These are phyloP conservation scores for Drosophila sproati DNA, from an alignment of 1,140 invertebrate species.

Conservation along the genomic window DNA sequence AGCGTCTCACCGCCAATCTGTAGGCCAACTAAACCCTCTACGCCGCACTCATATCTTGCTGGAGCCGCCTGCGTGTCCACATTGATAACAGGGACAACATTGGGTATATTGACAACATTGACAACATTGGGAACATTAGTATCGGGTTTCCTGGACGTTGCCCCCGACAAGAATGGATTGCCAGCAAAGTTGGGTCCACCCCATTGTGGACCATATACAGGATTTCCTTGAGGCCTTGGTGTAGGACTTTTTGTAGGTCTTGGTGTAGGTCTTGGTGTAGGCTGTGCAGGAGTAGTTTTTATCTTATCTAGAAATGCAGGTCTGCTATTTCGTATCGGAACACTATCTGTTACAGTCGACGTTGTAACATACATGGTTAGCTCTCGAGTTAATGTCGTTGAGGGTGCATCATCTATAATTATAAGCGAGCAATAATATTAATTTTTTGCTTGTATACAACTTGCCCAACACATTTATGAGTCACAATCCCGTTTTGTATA, in stretches of 20 bases:
- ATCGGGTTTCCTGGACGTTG: background rate
- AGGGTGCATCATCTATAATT: conserved; percentile 48
- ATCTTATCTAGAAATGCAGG: too few relatives aligned
- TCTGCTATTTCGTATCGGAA: too few relatives aligned
- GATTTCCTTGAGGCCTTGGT: too few relatives aligned
- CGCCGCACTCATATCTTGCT: conserved; percentile 37
- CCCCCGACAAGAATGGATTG: conserved; percentile 46
- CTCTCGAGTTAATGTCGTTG: conserved; percentile 46
- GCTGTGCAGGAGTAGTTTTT: too few relatives aligned
- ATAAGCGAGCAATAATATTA: background rate
- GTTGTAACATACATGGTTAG: conserved; percentile 28
- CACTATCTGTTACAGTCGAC: background rate
- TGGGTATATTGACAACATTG: too few relatives aligned
- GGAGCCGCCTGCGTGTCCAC: conserved; percentile 5
- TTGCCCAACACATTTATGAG: too few relatives aligned
- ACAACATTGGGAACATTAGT: background rate
- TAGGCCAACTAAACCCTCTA: conserved; percentile 49
- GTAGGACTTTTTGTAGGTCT: too few relatives aligned
- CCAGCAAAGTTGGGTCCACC: background rate
- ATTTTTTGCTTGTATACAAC: background rate
- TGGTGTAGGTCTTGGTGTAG: too few relatives aligned
- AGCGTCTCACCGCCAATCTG: conserved; percentile 86
- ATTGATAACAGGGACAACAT: background rate
- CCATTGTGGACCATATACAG: background rate
- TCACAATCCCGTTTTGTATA: too few relatives aligned